Base-by-base conservation (phyloP, 2,113 vertebrate species). In the Xiphophorus hellerii region DNA sequence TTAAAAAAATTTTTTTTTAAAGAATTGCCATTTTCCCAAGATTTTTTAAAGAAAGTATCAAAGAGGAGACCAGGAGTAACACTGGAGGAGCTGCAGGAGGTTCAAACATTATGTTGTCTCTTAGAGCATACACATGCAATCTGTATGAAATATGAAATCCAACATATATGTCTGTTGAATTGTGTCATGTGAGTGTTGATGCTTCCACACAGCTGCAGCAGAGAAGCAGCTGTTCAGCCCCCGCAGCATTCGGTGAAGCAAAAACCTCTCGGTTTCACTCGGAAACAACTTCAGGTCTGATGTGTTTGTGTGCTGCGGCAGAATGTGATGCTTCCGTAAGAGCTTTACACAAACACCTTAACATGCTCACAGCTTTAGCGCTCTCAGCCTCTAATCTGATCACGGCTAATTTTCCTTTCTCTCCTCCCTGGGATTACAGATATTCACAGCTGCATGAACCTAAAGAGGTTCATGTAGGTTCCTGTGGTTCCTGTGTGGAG, bases 381-480 rank as follows among this genome's bases (percentile, higher is more conserved):
- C 13, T 75, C 69, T 69, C 85, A 80, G 80, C 77, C 82, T 72
- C 68, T 93, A 89, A 91, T 91, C 88, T 78, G 71, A 89, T 89
- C 88, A 87, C 22, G 2, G 13, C 76, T 60, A 5, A 87, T 77
- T 84, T 67, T 65, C 75, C 74, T 58, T 58, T 58, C 62, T 0
- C 73, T 58, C 9, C 30, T 17, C 30, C 75, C 63, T 28, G 4
- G 85, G 87, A 87, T 90, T 90, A 88, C 77, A 71, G 73, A 28
- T 28, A 28, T 28, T 28, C 28, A 28, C 28, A 79, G 81, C 84
- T 90, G 83, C 88, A 84, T 25, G 5, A 30, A 77, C 65, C 10
- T 20, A 0, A 54, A 69, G 70, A 12, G 0, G 15, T 28, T 28
- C 28, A 28, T 28, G 28, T 1, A 28, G 28, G 28, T 28, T 28